A percentile compares a stretch with the other conserved stretches of the same genome.
Evolutionary conservation across 2,113 vertebrate species (phyloP).

Genomic region (Ceuthmochares aereus): DNA sequence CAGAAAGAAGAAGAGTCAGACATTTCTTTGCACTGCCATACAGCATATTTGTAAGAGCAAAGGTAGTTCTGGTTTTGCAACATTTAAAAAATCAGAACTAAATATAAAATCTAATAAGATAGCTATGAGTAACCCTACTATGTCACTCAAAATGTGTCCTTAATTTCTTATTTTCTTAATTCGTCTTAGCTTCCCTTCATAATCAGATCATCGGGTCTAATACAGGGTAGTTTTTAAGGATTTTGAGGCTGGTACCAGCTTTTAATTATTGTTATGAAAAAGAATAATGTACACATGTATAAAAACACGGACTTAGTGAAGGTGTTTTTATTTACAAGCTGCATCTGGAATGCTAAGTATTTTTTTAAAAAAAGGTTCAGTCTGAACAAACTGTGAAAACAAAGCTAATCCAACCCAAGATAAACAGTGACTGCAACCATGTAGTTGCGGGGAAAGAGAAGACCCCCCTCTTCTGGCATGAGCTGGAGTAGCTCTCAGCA

Average conservation of each 20-base stretch:
- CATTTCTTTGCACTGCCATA: not conserved
- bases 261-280: not conserved
- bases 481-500: slow-evolving; percentile 49
- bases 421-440: not conserved
- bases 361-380: not conserved
- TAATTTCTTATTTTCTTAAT: not conserved
- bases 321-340: not conserved
- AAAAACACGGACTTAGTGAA: not conserved
- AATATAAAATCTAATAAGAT: not conserved
- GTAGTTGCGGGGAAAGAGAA: slow-evolving; percentile 21
- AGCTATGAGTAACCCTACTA: not conserved
- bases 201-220: not conserved
- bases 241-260: not conserved
- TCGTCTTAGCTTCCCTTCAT: not conserved
- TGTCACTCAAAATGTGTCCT: not conserved
- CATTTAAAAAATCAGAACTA: not conserved
- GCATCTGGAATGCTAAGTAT: not conserved
- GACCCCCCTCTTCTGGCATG: slow-evolving; percentile 53
- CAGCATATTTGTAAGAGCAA: not conserved
- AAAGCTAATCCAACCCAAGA: not conserved
- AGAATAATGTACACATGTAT: not conserved
- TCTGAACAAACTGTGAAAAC: not conserved
- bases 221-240: not conserved
- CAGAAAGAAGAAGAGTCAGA: not conserved
- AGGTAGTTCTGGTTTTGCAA: not conserved